Evolutionary conservation across 1,140 invertebrate species (phyloP), one percentile per base, ranked within the genome.

Genomic region (Drosophila tsacasi): DNA sequence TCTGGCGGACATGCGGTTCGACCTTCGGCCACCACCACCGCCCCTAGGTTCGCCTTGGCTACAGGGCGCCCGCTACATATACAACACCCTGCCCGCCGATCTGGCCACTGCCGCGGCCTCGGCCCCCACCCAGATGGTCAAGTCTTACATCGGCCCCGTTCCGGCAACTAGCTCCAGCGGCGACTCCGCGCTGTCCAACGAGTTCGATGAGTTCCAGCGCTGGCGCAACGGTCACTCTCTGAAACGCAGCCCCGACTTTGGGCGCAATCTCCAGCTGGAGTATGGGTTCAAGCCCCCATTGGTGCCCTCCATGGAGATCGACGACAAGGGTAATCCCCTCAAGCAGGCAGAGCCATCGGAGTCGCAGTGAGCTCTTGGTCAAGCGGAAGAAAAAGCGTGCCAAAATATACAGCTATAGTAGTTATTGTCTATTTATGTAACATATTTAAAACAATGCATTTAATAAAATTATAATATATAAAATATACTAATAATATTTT

Each of bases 211-310:
- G 93, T 57, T 94, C 93, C 19, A 95, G 94, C 74, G 94, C 94
- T 27, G 91, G 91, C 91, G 91, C 12, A 92, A 89, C 47, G 91
- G 91, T 1, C 91, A 92, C 52, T 76, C 68, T 5, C 44, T 92
- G 5, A 93, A 93, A 49, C 90, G 92, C 4, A 91, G 94, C 15
- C 94, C 94, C 39, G 94, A 95, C 44, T 94, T 93, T 59, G 95
- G 95, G 3, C 94, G 95, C 71, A 96, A 95, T 68, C 94, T 96
- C 0, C 95, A 95, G 72, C 94, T 97, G 80, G 96, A 97, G 71
- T 97, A 97, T 81, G 96, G 96, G 0, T 97, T 97, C 69, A 96
- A 96, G 79, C 96, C 96, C 12, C 96, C 96, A 0, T 92, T 97
- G 79, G 94, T 96, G 58, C 97, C 97, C 3, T 97, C 96, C 1